These are phyloP conservation scores for Nymphalis io DNA, from an alignment of 1,140 invertebrate species.

Conservation along the genomic window DNA sequence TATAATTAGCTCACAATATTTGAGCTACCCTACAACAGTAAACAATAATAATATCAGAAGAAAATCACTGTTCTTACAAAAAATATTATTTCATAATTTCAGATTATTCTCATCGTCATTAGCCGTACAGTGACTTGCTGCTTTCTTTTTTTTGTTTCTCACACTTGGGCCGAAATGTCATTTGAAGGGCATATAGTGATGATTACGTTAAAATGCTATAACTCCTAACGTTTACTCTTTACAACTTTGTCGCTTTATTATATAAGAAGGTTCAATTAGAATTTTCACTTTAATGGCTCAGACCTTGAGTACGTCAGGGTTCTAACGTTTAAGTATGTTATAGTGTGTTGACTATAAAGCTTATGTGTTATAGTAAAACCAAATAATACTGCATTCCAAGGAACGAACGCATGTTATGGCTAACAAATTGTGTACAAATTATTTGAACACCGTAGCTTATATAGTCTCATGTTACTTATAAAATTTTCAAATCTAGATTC, in stretches of 20 bases:
- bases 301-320: neutral
- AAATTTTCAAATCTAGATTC: neutral
- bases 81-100: neutral
- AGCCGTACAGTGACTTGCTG: slow-evolving; percentile 13
- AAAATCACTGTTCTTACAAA: too few species aligned
- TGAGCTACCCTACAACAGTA: neutral
- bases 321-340: neutral
- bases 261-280: neutral
- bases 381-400: neutral
- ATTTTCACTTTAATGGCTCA: neutral
- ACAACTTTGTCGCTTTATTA: neutral
- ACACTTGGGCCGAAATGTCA: slow-evolving; percentile 24
- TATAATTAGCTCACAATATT: slow-evolving; percentile 16
- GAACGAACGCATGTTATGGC: neutral
- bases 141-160: slow-evolving; percentile 33
- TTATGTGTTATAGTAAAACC: neutral
- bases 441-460: neutral
- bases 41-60: too few species aligned
- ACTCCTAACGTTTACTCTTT: too few species aligned
- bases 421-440: neutral
- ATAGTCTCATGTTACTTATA: neutral
- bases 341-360: neutral
- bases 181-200: slow-evolving; percentile 6
- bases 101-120: slow-evolving; percentile 11
- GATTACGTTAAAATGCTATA: slow-evolving; percentile 3